Percentiles rank a stretch among this genome's conserved stretches.
Conservation (phyloP, 2,113 vertebrate species). For the Sapajus apella region DNA sequence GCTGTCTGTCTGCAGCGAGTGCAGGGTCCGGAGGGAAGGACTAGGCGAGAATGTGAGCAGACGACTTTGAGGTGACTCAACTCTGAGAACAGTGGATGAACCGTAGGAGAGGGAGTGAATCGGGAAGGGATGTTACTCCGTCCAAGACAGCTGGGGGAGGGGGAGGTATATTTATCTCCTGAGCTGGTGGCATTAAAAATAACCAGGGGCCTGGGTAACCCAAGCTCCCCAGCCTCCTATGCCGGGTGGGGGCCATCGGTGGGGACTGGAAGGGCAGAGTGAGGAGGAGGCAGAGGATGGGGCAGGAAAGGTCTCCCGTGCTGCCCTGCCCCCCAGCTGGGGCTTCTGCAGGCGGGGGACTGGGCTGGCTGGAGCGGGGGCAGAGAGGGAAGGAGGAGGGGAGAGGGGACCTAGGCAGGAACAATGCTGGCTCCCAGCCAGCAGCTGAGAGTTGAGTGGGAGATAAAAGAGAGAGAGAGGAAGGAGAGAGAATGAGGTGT, state of each 20-base stretch:
- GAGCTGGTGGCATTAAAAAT: constrained; percentile 61
- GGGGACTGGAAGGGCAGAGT: neutral
- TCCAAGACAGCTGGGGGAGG: neutral
- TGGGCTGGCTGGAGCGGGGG: neutral
- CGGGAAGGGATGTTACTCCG: neutral
- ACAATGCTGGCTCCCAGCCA: constrained; percentile 73
- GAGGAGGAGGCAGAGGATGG: neutral
- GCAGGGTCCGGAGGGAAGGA: no score
- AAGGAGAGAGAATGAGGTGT: neutral
- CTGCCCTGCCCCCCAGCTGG: neutral
- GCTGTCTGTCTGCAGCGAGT: neutral
- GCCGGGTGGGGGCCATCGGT: neutral
- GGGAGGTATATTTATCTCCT: constrained; percentile 60
- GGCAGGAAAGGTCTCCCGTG: neutral
- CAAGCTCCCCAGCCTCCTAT: constrained; percentile 16
- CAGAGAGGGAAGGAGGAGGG: constrained; percentile 2
- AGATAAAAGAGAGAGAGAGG: neutral
- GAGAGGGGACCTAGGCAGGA: neutral
- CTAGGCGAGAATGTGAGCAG: neutral
- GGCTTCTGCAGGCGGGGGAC: neutral
- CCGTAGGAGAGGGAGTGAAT: neutral
- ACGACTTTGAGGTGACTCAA: neutral
- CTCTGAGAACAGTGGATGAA: neutral
- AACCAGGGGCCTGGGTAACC: constrained; percentile 50
- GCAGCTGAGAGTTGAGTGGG: neutral